Evolutionary conservation across 2,888 invertebrate species (phyloP).

Genomic region (Hypsopygia costalis): DNA sequence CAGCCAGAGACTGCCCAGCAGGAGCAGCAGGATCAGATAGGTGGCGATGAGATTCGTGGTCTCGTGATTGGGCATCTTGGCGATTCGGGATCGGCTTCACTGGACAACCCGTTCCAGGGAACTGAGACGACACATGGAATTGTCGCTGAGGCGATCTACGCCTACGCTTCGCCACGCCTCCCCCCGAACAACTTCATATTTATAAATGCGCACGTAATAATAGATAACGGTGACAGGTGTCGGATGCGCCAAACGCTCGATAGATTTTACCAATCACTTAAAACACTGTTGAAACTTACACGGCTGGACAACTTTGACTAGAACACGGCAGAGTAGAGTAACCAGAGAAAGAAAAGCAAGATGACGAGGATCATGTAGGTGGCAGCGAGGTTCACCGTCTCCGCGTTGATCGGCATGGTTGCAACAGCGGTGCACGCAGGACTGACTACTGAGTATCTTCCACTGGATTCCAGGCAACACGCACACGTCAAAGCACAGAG

Average conservation of each 20-base stretch:
- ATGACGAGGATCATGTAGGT: constrained; percentile 86
- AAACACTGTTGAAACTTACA: constrained; percentile 22
- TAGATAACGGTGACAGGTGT: constrained; percentile 47
- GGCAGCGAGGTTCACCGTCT: constrained; percentile 84
- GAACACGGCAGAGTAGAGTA: constrained; percentile 82
- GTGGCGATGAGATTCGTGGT: constrained; percentile 85
- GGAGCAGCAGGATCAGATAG: constrained; percentile 84
- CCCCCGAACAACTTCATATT: constrained; percentile 44
- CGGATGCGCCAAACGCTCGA: constrained; percentile 8
- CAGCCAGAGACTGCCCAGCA: constrained; percentile 84
- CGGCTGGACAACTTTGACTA: constrained; percentile 26
- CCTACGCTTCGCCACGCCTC: constrained; percentile 53
- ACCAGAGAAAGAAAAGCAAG: constrained; percentile 83
- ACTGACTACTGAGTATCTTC: constrained; percentile 50
- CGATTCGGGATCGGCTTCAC: constrained; percentile 44
- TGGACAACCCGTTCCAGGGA: constrained; percentile 58
- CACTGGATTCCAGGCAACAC: constrained; percentile 27
- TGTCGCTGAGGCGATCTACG: constrained; percentile 33
- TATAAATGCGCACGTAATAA: constrained; percentile 58
- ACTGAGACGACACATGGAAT: constrained; percentile 46
- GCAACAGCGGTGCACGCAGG: constrained; percentile 37
- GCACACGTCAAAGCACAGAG: constrained; percentile 53
- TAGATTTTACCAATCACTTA: constrained; percentile 4
- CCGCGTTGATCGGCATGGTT: constrained; percentile 77
- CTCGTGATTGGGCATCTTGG: constrained; percentile 79